Evolutionary conservation across 2,888 invertebrate species (phyloP).

Genomic region (Yponomeuta sedellus): DNA sequence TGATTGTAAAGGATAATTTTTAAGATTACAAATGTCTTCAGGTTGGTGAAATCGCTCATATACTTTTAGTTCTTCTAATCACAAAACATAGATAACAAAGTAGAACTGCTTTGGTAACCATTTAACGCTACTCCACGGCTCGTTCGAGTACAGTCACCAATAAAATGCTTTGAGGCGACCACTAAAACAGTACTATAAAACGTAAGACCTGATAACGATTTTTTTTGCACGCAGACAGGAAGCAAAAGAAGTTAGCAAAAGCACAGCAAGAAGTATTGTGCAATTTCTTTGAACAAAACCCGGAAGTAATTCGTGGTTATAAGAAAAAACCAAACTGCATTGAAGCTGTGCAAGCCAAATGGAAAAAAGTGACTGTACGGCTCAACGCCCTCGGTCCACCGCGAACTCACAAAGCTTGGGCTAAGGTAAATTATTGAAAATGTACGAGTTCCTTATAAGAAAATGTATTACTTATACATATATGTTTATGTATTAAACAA

Average conservation of each 20-base stretch:
- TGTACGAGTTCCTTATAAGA: background rate
- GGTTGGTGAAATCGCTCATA: no score
- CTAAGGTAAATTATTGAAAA: conserved; percentile 21
- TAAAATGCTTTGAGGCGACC: no score
- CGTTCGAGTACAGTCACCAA: no score
- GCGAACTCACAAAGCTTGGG: conserved; percentile 22
- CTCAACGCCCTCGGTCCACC: conserved; percentile 22
- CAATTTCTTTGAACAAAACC: conserved; percentile 25
- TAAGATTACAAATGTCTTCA: no score
- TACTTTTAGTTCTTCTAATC: no score
- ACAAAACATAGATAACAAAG: no score
- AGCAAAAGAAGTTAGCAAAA: background rate
- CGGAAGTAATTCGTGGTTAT: conserved; percentile 25
- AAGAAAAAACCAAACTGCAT: conserved; percentile 21
- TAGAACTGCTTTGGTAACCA: no score
- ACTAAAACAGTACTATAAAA: no score
- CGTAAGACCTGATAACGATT: background rate
- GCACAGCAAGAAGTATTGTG: conserved; percentile 19
- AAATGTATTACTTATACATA: no score
- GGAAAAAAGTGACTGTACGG: conserved; percentile 22
- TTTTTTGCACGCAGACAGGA: background rate
- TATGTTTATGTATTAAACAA: no score
- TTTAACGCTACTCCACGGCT: no score
- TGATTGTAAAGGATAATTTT: no score
- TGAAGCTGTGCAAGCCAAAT: conserved; percentile 22